Conservation (phyloP, 2,113 vertebrate species). For the Pseudolaguvia tuberculata region DNA sequence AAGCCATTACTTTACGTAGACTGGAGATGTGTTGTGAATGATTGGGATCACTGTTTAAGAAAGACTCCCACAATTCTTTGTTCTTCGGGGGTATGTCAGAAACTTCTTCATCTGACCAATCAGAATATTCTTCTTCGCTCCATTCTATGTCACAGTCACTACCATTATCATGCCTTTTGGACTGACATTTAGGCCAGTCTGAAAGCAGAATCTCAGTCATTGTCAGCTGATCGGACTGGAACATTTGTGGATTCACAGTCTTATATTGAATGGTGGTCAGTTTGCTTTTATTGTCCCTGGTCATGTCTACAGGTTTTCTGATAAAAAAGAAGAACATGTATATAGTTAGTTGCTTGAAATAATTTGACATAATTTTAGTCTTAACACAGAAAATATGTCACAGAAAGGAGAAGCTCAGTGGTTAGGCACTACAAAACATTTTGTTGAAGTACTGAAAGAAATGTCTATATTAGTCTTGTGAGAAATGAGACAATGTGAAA, state of each 20-base stretch:
- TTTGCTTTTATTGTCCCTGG: no score
- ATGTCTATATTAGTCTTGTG: no score
- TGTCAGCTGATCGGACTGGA: background rate
- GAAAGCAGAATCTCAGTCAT: constrained; percentile 11
- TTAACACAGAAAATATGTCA: constrained; percentile 5
- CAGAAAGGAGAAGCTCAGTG: no score
- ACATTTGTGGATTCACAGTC: background rate
- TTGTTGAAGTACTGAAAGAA: no score
- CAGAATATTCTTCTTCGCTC: constrained; percentile 3
- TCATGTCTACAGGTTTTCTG: constrained; percentile 25
- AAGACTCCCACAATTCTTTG: constrained; percentile 43
- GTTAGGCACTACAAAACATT: no score
- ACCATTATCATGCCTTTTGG: constrained; percentile 17
- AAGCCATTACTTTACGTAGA: constrained; percentile 10
- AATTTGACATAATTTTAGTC: background rate
- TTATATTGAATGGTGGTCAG: background rate
- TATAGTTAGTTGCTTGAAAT: background rate
- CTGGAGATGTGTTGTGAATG: constrained; percentile 37
- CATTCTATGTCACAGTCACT: background rate
- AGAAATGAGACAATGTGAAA: no score
- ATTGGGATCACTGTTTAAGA: constrained; percentile 39
- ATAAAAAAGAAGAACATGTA: constrained; percentile 27
- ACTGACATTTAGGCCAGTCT: constrained; percentile 36
- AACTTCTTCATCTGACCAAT: constrained; percentile 37
- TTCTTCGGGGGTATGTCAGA: constrained; percentile 34